These are phyloP conservation scores for Mormyrus hasselquistii DNA, from an alignment of 2,797 vertebrate species.

Conservation along the genomic window DNA sequence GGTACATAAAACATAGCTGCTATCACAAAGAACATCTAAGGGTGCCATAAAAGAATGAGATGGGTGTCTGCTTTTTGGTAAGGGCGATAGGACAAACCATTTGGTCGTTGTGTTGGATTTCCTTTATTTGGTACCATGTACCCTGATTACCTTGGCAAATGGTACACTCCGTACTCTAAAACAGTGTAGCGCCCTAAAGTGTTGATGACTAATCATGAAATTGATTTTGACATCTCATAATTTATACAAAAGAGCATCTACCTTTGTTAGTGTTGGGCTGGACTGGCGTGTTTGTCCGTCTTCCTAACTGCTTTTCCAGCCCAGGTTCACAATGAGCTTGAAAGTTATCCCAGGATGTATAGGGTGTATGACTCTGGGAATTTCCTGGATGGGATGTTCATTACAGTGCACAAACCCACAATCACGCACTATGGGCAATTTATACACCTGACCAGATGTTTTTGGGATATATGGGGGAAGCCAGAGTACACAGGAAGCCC, in stretches of 20 bases:
- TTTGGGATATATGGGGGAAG: neutral
- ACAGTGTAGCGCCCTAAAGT: neutral
- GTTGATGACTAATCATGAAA: neutral
- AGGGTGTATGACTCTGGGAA: neutral
- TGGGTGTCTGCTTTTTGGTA: neutral
- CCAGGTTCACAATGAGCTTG: neutral
- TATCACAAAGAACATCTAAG: constrained; percentile 9
- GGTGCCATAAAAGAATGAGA: neutral
- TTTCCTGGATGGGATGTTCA: neutral
- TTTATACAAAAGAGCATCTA: neutral
- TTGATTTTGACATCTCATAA: neutral
- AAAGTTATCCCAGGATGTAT: neutral
- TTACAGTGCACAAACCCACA: neutral
- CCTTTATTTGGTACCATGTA: neutral
- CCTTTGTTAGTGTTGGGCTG: neutral
- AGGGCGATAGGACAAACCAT: neutral
- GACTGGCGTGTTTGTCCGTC: neutral
- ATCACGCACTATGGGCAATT: neutral
- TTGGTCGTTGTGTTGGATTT: neutral
- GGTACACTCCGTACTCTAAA: neutral
- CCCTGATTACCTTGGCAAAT: neutral
- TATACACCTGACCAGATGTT: neutral
- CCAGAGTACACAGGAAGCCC: neutral
- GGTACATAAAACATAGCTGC: constrained; percentile 10
- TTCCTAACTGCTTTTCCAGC: neutral